Conservation (phyloP, 2,113 vertebrate species). For the Myodes glareolus region DNA sequence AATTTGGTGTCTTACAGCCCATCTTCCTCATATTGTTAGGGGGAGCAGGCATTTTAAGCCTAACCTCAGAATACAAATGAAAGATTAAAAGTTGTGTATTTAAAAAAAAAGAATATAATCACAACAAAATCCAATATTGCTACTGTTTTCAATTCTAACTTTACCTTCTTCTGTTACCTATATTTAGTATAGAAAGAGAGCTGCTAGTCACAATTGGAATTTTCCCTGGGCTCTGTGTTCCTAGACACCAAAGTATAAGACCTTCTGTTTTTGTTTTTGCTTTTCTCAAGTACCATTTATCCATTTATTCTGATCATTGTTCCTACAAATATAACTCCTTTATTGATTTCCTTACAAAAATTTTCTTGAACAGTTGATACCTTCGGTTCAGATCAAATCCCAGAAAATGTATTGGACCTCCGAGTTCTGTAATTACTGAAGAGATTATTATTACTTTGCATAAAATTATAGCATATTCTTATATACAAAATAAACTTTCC, state of each 20-base stretch:
- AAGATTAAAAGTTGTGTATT: background rate
- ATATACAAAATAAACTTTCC: background rate
- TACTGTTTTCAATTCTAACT: background rate
- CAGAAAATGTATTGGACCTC: background rate
- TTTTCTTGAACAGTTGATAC: conserved; percentile 24
- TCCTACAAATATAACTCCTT: background rate
- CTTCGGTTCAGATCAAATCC: conserved; percentile 5
- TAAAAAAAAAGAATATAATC: background rate
- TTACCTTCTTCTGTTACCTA: background rate
- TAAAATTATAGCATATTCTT: background rate
- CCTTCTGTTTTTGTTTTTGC: background rate
- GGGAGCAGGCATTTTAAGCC: background rate
- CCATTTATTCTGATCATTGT: conserved; percentile 1
- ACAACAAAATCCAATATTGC: background rate
- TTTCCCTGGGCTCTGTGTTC: background rate
- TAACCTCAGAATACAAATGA: conserved; percentile 25
- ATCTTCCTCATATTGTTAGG: conserved; percentile 9
- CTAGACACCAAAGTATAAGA: background rate
- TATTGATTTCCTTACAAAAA: background rate
- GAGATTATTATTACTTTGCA: background rate
- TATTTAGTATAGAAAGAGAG: background rate
- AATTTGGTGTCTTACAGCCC: conserved; percentile 17
- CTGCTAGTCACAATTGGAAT: background rate
- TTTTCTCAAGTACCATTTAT: background rate
- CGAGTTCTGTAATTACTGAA: background rate